These are phyloP conservation scores for Syngnathoides biaculeatus DNA, from an alignment of 2,113 vertebrate genomes.

Conservation along the genomic window DNA sequence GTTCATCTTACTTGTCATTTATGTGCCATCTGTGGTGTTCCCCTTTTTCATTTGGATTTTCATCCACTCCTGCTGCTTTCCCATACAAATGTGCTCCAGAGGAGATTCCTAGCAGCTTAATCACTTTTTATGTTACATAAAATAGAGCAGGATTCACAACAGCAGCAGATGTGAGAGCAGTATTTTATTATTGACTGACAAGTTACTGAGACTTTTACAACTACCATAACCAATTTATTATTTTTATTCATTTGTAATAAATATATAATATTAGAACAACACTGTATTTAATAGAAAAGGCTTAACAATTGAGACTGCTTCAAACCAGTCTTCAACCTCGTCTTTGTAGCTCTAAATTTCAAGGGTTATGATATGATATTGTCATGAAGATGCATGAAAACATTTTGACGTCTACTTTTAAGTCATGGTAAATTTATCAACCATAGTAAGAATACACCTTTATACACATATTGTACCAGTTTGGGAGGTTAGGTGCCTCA, in stretches of 20 bases:
- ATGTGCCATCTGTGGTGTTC: conserved; percentile 30
- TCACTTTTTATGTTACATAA: conserved; percentile 38
- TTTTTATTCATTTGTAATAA: too few relatives aligned
- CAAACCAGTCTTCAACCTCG: not conserved
- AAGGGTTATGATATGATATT: not conserved
- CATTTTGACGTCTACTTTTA: too few relatives aligned
- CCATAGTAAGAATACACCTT: too few relatives aligned
- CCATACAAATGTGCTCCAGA: conserved; percentile 65
- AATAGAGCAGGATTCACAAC: not conserved
- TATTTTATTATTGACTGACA: not conserved
- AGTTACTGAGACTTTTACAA: not conserved
- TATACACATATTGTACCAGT: too few relatives aligned
- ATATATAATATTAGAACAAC: not conserved
- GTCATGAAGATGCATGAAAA: too few relatives aligned
- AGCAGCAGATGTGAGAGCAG: not conserved
- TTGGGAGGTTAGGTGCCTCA: too few relatives aligned
- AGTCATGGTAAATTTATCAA: too few relatives aligned
- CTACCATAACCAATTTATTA: not conserved
- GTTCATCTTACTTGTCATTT: conserved; percentile 39
- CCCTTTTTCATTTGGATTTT: conserved; percentile 42
- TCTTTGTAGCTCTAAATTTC: not conserved
- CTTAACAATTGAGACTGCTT: not conserved
- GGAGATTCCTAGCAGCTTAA: conserved; percentile 37
- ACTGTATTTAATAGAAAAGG: not conserved
- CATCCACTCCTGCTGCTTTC: conserved; percentile 59